These are phyloP conservation scores for Myotis yumanensis DNA, from an alignment of 2,113 vertebrate species.

Conservation along the genomic window DNA sequence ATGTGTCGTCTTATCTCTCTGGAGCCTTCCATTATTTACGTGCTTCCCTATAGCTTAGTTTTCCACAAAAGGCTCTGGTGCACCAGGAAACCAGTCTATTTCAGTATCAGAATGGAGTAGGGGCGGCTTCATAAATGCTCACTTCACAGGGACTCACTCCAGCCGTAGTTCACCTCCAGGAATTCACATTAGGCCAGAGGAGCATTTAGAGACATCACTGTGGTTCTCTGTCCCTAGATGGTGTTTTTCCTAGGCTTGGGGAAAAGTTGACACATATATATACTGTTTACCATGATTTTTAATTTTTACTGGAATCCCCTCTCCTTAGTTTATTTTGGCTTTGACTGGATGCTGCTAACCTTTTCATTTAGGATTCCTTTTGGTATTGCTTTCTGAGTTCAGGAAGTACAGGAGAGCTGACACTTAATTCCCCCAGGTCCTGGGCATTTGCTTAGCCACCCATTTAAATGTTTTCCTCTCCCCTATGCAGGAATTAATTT, in stretches of 20 bases:
- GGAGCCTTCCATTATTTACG: not conserved
- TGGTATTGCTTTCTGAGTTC: not conserved
- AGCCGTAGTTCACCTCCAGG: slow-evolving; percentile 37
- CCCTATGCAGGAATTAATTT: not conserved
- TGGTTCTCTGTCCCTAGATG: slow-evolving; percentile 13
- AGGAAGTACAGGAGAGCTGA: not conserved
- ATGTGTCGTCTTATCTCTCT: not conserved
- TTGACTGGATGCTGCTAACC: not conserved
- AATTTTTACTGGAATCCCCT: not conserved
- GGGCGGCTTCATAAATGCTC: not conserved
- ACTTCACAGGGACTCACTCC: slow-evolving; percentile 2
- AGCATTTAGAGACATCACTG: not conserved
- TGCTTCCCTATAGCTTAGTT: slow-evolving; percentile 22
- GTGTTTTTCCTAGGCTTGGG: not conserved
- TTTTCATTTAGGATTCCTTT: slow-evolving; percentile 1
- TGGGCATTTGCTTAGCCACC: not conserved
- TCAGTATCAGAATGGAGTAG: slow-evolving; percentile 9
- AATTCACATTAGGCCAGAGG: slow-evolving; percentile 45
- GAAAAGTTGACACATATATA: not conserved
- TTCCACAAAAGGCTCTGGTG: not conserved
- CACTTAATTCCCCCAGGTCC: not conserved
- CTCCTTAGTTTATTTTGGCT: not conserved
- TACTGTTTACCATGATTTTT: slow-evolving; percentile 26
- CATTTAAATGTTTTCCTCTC: not conserved
- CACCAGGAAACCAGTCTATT: slow-evolving; percentile 20